Conservation (phyloP, 2,888 invertebrate genomes). For the Invenusta paracnida region DNA sequence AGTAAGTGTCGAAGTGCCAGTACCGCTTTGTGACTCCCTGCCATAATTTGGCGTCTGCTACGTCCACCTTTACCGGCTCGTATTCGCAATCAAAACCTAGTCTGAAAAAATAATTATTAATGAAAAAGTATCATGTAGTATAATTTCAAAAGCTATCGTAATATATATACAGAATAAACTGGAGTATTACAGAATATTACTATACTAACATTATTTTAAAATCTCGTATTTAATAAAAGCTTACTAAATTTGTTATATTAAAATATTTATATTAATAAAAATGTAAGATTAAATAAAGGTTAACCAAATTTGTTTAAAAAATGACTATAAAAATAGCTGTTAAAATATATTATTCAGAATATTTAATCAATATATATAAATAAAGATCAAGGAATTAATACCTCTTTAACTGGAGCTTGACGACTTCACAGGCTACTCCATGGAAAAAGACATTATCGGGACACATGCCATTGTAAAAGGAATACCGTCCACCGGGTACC, state of each 20-base stretch:
- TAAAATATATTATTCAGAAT: too few species aligned
- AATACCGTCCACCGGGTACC: conserved; percentile 40
- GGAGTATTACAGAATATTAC: not conserved
- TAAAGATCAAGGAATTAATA: too few species aligned
- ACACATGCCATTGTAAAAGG: conserved; percentile 44
- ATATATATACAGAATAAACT: not conserved
- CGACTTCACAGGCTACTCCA: conserved; percentile 43
- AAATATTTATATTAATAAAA: too few species aligned
- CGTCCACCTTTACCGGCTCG: conserved; percentile 38
- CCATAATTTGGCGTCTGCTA: conserved; percentile 41
- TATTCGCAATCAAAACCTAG: conserved; percentile 39
- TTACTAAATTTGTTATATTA: too few species aligned
- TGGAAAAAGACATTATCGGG: conserved; percentile 45
- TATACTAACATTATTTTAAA: conserved; percentile 24
- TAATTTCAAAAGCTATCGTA: too few species aligned
- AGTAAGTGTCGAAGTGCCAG: conserved; percentile 44
- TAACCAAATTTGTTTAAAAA: too few species aligned
- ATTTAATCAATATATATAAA: too few species aligned
- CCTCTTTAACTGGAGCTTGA: conserved; percentile 31
- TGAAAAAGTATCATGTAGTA: too few species aligned
- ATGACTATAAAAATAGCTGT: too few species aligned
- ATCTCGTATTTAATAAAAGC: too few species aligned
- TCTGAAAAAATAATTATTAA: too few species aligned
- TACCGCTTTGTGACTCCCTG: conserved; percentile 37
- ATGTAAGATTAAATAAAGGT: too few species aligned